These are phyloP conservation scores for Sebastes itinus DNA, from an alignment of 2,797 vertebrate genomes.

Conservation along the genomic window DNA sequence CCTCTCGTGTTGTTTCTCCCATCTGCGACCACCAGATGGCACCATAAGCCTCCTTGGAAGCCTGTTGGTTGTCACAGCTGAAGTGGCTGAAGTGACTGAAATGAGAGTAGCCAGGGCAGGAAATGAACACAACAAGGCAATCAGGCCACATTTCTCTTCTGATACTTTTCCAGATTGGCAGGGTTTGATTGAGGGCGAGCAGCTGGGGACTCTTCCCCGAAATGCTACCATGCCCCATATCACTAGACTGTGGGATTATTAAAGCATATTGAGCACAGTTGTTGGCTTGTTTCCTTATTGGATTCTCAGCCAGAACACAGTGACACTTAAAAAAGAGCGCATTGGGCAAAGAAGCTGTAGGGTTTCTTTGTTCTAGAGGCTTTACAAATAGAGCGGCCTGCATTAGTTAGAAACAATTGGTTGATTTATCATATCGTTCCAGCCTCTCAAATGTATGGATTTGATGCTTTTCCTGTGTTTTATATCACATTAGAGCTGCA, in stretches of 20 bases:
- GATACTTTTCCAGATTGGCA: conserved; percentile 54
- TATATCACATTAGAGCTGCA: neutral
- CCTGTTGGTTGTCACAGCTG: neutral
- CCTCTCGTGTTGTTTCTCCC: neutral
- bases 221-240: conserved; percentile 34
- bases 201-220: conserved; percentile 25
- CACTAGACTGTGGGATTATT: conserved; percentile 20
- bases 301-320: neutral
- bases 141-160: conserved; percentile 59
- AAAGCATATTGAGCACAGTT: conserved; percentile 9
- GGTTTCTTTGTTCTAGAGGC: neutral
- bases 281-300: conserved; percentile 2
- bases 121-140: conserved; percentile 29
- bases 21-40: conserved; percentile 71
- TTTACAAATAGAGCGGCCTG: neutral
- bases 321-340: neutral
- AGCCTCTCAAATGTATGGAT: neutral
- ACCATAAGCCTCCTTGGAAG: conserved; percentile 18
- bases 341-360: neutral
- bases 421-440: neutral
- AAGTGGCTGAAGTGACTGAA: neutral
- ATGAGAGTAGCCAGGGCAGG: neutral
- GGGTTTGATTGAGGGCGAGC: conserved; percentile 52
- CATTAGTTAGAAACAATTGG: neutral
- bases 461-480: neutral